These are phyloP conservation scores for Spizella passerina DNA, from an alignment of 2,797 vertebrate genomes.

Conservation along the genomic window DNA sequence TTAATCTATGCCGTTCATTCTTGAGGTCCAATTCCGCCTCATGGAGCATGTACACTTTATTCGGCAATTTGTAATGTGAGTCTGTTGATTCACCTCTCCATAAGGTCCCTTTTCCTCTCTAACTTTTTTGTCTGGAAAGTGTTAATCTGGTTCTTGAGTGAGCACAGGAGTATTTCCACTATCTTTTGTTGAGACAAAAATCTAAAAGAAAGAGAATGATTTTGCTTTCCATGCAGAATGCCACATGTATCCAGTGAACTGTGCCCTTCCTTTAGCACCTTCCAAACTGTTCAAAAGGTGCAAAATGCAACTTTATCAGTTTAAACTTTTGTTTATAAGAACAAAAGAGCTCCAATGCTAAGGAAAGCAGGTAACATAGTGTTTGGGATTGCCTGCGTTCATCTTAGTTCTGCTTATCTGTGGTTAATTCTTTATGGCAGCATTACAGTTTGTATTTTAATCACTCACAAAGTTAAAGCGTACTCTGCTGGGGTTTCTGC, in stretches of 20 bases:
- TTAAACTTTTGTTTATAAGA: neutral
- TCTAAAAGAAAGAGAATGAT: neutral
- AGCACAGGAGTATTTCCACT: neutral
- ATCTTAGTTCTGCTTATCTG: neutral
- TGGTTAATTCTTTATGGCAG: neutral
- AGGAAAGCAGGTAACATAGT: neutral
- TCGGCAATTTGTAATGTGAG: neutral
- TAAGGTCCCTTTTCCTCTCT: neutral
- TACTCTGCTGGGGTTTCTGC: neutral
- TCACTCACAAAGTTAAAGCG: neutral
- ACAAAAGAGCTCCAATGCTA: neutral
- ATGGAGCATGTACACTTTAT: fast-evolving
- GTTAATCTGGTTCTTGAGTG: neutral
- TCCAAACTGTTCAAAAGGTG: neutral
- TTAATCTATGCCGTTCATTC: neutral
- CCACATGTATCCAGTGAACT: neutral
- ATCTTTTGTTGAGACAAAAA: neutral
- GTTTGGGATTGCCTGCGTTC: neutral
- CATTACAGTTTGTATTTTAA: neutral
- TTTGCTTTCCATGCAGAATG: neutral
- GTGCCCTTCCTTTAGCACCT: neutral
- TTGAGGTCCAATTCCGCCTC: neutral
- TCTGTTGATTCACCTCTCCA: neutral
- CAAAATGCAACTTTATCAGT: neutral
- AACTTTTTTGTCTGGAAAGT: neutral